Evolutionary conservation across 2,888 invertebrate genomes (phyloP).

Genomic region (Malthinus flaveolus): DNA sequence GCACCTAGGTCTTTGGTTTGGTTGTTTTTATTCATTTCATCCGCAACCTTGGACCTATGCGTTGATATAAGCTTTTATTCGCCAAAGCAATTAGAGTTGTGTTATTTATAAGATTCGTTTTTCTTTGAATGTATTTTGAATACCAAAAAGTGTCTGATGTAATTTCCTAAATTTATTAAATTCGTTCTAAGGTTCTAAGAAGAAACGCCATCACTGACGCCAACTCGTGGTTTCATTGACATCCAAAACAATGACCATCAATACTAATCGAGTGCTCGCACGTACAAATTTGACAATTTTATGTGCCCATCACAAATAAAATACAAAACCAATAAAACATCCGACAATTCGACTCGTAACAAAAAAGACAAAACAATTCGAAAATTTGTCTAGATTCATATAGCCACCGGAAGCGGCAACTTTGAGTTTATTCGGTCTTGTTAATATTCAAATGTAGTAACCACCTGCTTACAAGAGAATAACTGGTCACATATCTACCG

Average conservation of each 20-base stretch:
- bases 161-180: slow-evolving; percentile 4
- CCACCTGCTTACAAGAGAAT: slow-evolving; percentile 45
- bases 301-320: slow-evolving; percentile 22
- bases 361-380: slow-evolving; percentile 10
- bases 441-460: slow-evolving; percentile 51
- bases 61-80: no score
- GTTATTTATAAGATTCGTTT: no score
- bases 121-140: no score
- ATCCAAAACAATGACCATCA: slow-evolving; percentile 17
- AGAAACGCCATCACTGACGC: slow-evolving; percentile 10
- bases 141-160: not conserved
- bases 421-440: slow-evolving; percentile 53
- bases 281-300: slow-evolving; percentile 20
- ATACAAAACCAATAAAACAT: slow-evolving; percentile 37
- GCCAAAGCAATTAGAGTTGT: no score
- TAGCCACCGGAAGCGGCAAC: slow-evolving; percentile 49
- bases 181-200: no score
- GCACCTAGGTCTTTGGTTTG: no score
- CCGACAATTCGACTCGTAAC: slow-evolving; percentile 24
- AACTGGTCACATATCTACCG: slow-evolving; percentile 44
- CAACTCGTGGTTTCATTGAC: slow-evolving; percentile 14
- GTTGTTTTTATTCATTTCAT: no score
- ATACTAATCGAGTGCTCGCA: slow-evolving; percentile 13
- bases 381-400: slow-evolving; percentile 14
- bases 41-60: no score